phyloP scores from a whole-genome alignment of 2,113 vertebrate species.

The Alethe castanea region DNA sequence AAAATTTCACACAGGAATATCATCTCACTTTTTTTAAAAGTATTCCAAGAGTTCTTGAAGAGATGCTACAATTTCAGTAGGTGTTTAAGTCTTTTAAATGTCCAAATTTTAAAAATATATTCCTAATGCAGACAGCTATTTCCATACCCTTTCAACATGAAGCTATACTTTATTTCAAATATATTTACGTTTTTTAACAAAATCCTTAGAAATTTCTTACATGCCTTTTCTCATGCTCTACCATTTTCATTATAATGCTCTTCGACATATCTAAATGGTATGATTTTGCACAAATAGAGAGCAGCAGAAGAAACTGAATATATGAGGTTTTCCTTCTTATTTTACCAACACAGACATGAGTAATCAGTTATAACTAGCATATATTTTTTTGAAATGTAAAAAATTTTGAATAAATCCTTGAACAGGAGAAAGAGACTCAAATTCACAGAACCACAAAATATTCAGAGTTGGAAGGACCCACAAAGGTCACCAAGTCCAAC shows the following conservation, averaged over 20 bases:
- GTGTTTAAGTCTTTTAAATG: not conserved
- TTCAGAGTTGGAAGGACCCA: not conserved
- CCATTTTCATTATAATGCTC: not conserved
- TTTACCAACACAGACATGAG: not conserved
- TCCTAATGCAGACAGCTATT: not conserved
- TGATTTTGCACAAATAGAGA: not conserved
- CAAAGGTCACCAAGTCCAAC: not conserved
- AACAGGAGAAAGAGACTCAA: not conserved
- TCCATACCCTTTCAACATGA: not conserved
- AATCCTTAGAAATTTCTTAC: not conserved
- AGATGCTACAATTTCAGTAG: not conserved
- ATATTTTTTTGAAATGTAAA: not conserved
- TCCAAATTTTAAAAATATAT: not conserved
- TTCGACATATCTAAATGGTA: not conserved
- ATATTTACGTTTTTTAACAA: not conserved
- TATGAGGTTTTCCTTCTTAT: not conserved
- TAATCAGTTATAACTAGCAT: not conserved
- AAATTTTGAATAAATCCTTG: not conserved
- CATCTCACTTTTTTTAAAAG: not conserved
- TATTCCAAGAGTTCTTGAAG: not conserved
- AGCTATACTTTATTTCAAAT: not conserved
- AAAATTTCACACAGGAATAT: not conserved
- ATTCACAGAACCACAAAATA: not conserved
- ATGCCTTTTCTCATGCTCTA: not conserved
- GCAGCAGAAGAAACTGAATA: not conserved